Evolutionary conservation across 2,888 invertebrate genomes (phyloP), one percentile per base, ranked within the genome.

Genomic region (Fissipunctia ypsillon): DNA sequence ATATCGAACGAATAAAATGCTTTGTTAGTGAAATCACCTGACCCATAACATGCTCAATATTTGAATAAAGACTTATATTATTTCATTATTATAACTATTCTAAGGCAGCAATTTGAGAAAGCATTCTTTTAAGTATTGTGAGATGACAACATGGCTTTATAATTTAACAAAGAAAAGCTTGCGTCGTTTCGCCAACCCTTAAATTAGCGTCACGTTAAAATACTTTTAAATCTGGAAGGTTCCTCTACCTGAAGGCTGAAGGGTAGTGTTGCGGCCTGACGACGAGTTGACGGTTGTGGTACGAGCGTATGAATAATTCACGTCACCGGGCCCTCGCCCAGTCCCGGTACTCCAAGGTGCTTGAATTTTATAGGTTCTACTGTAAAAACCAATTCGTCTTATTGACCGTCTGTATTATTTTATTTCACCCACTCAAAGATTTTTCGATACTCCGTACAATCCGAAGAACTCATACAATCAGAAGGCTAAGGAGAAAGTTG

Each of bases 261-360:
- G 71, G 87, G 84, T 88, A 86, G 87, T 87, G 77, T 86, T 88
- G 84, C 87, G 88, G 88, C 88, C 85, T 91, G 90, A 91, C 90
- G 88, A 89, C 90, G 88, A 89, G 88, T 89, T 90, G 90, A 89
- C 88, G 91, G 87, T 88, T 89, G 87, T 90, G 91, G 91, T 89
- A 91, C 88, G 84, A 87, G 85, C 84, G 86, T 90, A 95, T 95
- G 92, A 94, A 95, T 94, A 92, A 95, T 95, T 94, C 93, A 94
- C 87, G 81, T 85, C 86, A 84, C 84, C 88, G 87, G 90, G 89
- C 91, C 91, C 92, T 90, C 90, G 88, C 85, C 84, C 88, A 84
- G 85, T 84, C 89, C 85, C 84, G 82, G 78, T 84, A 86, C 54
- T 41, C 43, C 7, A 52, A 61, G 45, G 66, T 43, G 54, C 45